Evolutionary conservation across 2,888 invertebrate species (phyloP), one percentile per base, ranked within the genome.

Genomic region (Euproctis similis): DNA sequence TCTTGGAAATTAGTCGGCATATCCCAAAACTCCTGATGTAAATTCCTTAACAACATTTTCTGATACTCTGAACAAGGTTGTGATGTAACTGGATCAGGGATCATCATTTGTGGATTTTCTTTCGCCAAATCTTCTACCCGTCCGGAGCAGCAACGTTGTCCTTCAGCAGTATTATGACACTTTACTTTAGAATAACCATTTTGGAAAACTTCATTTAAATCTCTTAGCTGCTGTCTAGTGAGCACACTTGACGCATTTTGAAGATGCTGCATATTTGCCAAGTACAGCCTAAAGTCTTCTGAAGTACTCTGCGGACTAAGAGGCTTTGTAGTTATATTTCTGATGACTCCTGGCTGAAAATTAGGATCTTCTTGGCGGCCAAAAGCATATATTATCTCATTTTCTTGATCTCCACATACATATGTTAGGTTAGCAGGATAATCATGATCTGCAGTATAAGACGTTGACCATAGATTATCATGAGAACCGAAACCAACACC

Each of bases 1-100:
- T 96, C 95, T 45, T 96, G 95, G 44, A 95, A 91, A 72, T 97
- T 97, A 36, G 94, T 88, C 0, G 96, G 96, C 57, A 97, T 90
- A 69, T 96, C 95, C 96, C 96, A 96, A 64, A 97, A 97, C 68
- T 97, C 96, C 56, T 94, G 92, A 31, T 81, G 80, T 28, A 97
- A 64, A 39, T 88, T 89, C 22, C 89, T 77, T 25, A 91, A 71
- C 37, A 90, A 62, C 46, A 82, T 80, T 46, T 88, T 88, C 73
- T 90, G 86, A 48, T 88, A 88, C 33, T 89, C 87, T 1, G 86
- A 87, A 28, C 87, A 86, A 0, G 88, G 87, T 33, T 77, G 67
- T 1, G 71, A 58, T 1, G 58, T 33, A 0, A 62, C 58, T 0
- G 64, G 56, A 0, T 78, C 78, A 0, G 81, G 80, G 4, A 81